Conservation (phyloP, 2,113 vertebrate genomes). For the Aegithalos caudatus region DNA sequence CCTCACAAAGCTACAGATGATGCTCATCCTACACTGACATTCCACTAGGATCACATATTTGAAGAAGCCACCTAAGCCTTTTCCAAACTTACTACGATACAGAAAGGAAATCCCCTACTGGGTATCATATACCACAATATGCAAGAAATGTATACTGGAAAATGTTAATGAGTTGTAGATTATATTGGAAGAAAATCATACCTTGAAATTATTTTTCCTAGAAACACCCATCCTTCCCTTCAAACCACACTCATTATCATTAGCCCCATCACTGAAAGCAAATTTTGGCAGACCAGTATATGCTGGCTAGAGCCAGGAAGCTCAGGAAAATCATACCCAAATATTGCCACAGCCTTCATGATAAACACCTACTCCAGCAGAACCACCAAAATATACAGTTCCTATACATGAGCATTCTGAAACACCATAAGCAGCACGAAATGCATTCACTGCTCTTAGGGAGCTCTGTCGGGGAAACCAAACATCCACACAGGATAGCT, state of each 20-base stretch:
- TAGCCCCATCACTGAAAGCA: background rate
- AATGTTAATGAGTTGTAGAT: background rate
- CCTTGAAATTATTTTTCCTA: constrained; percentile 8
- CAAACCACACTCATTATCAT: background rate
- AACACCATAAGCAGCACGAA: background rate
- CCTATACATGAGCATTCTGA: background rate
- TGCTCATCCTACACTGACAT: background rate
- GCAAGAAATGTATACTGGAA: background rate
- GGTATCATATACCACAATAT: background rate
- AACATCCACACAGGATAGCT: background rate
- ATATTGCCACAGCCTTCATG: background rate
- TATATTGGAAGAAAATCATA: background rate
- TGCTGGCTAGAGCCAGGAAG: background rate
- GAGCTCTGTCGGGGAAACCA: background rate
- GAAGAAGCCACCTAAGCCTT: constrained; percentile 13
- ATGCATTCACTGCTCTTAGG: background rate
- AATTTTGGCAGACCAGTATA: background rate
- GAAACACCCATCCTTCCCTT: background rate
- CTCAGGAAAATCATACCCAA: background rate
- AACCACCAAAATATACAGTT: background rate
- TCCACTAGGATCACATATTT: background rate
- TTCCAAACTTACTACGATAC: background rate
- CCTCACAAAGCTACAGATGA: background rate
- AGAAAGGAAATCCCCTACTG: background rate
- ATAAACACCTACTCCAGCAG: background rate